Evolutionary conservation across 2,797 vertebrate genomes (phyloP).

Genomic region (Acanthurus leucopareius): DNA sequence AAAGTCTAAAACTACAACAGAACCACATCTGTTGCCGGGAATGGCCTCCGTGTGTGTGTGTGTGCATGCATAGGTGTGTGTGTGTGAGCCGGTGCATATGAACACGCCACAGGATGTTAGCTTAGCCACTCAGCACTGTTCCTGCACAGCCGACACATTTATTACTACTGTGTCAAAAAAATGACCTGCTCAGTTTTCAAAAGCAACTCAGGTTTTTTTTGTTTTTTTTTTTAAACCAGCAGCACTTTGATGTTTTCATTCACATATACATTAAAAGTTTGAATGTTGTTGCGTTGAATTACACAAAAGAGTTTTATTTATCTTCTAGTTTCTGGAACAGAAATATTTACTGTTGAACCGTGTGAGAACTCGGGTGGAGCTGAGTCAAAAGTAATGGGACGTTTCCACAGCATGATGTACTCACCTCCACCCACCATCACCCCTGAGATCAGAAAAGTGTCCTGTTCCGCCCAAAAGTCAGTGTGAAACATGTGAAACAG

Average conservation of each 20-base stretch:
- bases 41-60: constrained; percentile 28
- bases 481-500: too few species aligned
- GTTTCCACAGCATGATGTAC: constrained; percentile 7
- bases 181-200: background rate
- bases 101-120: constrained; percentile 76
- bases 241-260: background rate
- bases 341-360: background rate
- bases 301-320: background rate
- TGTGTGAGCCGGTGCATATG: constrained; percentile 16
- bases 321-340: background rate
- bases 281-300: background rate
- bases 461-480: background rate
- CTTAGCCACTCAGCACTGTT: constrained; percentile 80
- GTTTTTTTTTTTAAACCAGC: background rate
- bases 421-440: background rate
- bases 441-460: too few species aligned
- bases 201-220: background rate
- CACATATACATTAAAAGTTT: too few species aligned
- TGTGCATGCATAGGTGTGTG: constrained; percentile 34
- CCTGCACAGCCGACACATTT: constrained; percentile 62
- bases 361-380: background rate
- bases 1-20: constrained; percentile 26
- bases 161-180: constrained; percentile 22
- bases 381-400: constrained; percentile 9
- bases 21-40: constrained; percentile 53